These are phyloP conservation scores for Monopis laevigella DNA, from an alignment of 2,888 invertebrate species.

Conservation along the genomic window DNA sequence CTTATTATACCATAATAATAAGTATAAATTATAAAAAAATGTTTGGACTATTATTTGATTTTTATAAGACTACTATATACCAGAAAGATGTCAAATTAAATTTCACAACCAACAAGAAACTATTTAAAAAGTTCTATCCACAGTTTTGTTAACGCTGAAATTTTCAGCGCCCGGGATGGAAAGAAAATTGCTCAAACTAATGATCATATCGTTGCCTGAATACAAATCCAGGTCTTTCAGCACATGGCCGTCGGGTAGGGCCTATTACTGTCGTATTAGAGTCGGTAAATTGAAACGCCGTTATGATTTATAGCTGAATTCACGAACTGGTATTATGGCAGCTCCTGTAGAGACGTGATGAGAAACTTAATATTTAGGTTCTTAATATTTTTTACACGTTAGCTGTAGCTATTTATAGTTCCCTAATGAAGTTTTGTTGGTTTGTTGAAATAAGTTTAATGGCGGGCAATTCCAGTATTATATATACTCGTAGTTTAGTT, in stretches of 20 bases:
- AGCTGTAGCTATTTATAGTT: too few relatives aligned
- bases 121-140: conserved; percentile 2
- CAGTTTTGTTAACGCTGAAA: conserved; percentile 1
- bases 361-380: conserved; percentile 32
- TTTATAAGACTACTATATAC: too few relatives aligned
- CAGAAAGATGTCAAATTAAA: too few relatives aligned
- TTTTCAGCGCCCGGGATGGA: conserved; percentile 41
- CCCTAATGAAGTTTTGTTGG: too few relatives aligned
- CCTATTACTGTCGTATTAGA: conserved; percentile 49
- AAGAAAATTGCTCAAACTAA: conserved; percentile 63
- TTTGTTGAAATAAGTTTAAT: too few relatives aligned
- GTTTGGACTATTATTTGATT: too few relatives aligned
- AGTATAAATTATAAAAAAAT: too few relatives aligned
- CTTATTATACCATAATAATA: too few relatives aligned
- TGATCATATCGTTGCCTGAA: conserved; percentile 59
- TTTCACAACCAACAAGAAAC: too few relatives aligned
- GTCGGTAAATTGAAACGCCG: conserved; percentile 58
- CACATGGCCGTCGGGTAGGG: conserved; percentile 37
- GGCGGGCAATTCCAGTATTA: too few relatives aligned
- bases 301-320: conserved; percentile 59
- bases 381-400: too few relatives aligned
- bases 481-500: too few relatives aligned
- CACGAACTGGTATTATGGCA: conserved; percentile 50
- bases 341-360: conserved; percentile 47
- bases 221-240: conserved; percentile 61